Evolutionary conservation across 2,797 vertebrate species (phyloP).

Genomic region (Australoheros facetus): DNA sequence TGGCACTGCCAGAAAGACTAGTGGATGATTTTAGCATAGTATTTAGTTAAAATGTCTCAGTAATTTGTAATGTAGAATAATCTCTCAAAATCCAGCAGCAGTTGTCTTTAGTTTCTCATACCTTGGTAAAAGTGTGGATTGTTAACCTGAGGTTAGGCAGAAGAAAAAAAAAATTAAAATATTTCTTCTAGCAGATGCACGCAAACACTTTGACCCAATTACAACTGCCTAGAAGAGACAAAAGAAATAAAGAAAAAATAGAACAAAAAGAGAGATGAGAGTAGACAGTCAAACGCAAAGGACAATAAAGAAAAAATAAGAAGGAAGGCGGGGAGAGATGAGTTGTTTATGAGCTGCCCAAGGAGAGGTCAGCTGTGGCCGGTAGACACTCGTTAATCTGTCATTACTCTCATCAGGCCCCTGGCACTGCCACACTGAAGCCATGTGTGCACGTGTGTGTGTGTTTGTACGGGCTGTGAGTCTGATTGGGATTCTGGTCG

Average conservation of each 20-base stretch:
- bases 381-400: constrained; percentile 74
- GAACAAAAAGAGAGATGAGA: constrained; percentile 12
- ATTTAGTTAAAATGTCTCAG: not conserved
- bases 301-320: constrained; percentile 16
- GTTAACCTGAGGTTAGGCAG: constrained; percentile 29
- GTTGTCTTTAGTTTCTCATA: constrained; percentile 5
- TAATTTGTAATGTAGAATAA: constrained; percentile 12
- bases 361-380: constrained; percentile 73
- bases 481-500: constrained; percentile 71
- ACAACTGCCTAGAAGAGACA: constrained; percentile 20
- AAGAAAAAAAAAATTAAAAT: constrained; percentile 48
- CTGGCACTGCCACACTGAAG: constrained; percentile 52
- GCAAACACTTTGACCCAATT: constrained; percentile 43
- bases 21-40: constrained; percentile 9
- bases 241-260: constrained; percentile 14
- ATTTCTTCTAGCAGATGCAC: constrained; percentile 25
- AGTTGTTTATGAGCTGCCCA: constrained; percentile 70
- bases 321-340: constrained; percentile 23
- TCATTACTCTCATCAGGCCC: constrained; percentile 77
- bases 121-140: constrained; percentile 7
- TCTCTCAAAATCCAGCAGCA: constrained; percentile 28
- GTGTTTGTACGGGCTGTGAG: constrained; percentile 41
- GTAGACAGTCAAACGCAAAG: constrained; percentile 23
- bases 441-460: constrained; percentile 22
- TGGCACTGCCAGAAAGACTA: not conserved